Evolutionary conservation across 1,140 invertebrate species (phyloP).

Genomic region (Apis laboriosa): DNA sequence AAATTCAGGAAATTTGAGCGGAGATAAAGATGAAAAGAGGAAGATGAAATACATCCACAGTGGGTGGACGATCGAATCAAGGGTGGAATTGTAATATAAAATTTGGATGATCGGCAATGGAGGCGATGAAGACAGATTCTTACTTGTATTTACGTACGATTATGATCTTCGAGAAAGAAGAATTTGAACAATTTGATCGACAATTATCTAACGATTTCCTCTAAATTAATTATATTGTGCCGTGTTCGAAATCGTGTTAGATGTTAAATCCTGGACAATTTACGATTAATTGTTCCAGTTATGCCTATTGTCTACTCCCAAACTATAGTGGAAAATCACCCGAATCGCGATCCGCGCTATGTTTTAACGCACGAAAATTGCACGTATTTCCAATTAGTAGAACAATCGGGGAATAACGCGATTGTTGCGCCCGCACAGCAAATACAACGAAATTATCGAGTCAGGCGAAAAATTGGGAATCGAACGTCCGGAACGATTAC

Average conservation of each 20-base stretch:
- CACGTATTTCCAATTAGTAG: not conserved
- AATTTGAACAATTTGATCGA: no score
- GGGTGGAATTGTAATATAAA: no score
- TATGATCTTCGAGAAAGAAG: no score
- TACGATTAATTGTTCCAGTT: not conserved
- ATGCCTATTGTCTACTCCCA: not conserved
- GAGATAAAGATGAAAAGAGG: not conserved
- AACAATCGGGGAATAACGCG: not conserved
- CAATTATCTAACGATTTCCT: no score
- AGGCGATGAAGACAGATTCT: no score
- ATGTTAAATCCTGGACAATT: no score
- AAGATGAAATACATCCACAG: no score
- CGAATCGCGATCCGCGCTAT: not conserved
- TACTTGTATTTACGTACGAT: no score
- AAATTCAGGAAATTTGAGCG: not conserved
- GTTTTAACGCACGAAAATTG: not conserved
- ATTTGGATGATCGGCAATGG: no score
- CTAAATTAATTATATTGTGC: no score
- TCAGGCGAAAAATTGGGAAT: slow-evolving; percentile 4
- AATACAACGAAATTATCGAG: not conserved
- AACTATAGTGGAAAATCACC: not conserved
- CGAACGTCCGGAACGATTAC: slow-evolving; percentile 2
- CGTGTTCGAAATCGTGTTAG: no score
- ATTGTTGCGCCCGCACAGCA: not conserved
- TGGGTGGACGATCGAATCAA: no score